A percentile compares a stretch with the other conserved stretches of the same genome.
Conservation (phyloP, 2,113 vertebrate species). For the Camelus dromedarius region DNA sequence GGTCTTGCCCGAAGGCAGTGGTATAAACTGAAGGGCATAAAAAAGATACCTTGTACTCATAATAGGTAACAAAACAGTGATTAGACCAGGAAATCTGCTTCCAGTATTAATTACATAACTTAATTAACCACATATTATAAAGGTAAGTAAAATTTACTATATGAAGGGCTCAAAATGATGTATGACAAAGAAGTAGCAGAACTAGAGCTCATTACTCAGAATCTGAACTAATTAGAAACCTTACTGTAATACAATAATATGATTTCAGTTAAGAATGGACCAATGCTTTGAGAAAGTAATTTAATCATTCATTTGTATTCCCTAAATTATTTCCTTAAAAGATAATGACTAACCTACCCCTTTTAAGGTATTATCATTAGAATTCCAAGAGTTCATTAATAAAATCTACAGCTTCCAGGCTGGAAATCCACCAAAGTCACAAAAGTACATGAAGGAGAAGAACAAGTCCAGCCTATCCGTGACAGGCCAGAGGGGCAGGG, state of each 20-base stretch:
- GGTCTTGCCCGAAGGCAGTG: neutral
- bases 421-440: conserved; percentile 44
- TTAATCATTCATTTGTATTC: conserved; percentile 66
- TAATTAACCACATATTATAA: conserved; percentile 53
- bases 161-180: conserved; percentile 26
- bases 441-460: conserved; percentile 7
- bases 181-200: neutral
- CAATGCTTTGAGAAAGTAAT: conserved; percentile 54
- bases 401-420: neutral
- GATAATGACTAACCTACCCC: conserved; percentile 37
- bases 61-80: conserved; percentile 52
- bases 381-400: conserved; percentile 31
- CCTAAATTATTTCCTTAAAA: neutral
- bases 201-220: conserved; percentile 10
- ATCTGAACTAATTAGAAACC: conserved; percentile 63
- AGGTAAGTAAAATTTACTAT: conserved; percentile 33
- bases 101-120: conserved; percentile 40
- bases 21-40: conserved; percentile 15
- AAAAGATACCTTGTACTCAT: conserved; percentile 29
- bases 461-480: neutral
- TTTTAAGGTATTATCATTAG: conserved; percentile 50
- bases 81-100: conserved; percentile 3
- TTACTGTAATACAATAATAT: conserved; percentile 62
- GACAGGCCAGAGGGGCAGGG: neutral
- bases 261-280: conserved; percentile 53